These are phyloP conservation scores for Anableps anableps DNA, from an alignment of 2,797 vertebrate species.

Conservation along the genomic window DNA sequence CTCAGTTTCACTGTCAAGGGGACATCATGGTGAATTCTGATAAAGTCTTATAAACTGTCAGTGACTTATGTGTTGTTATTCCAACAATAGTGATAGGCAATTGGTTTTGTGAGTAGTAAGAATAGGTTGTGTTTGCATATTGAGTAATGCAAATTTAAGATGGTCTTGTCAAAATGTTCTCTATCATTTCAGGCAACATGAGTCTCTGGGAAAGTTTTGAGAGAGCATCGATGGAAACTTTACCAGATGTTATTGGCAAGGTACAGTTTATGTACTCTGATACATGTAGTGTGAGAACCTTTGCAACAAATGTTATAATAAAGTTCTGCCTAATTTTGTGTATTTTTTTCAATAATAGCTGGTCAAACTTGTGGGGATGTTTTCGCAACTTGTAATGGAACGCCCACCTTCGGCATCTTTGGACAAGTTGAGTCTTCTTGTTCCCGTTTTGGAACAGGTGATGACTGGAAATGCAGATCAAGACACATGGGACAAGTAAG, in stretches of 20 bases:
- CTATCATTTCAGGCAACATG: constrained; percentile 67
- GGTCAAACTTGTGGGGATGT: constrained; percentile 34
- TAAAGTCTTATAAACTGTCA: constrained; percentile 35
- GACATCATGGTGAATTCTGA: constrained; percentile 33
- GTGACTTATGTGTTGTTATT: not conserved
- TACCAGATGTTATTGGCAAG: constrained; percentile 58
- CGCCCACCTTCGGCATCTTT: constrained; percentile 32
- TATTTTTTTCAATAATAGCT: constrained; percentile 4
- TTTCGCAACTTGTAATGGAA: constrained; percentile 57
- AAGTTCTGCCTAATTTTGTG: not conserved
- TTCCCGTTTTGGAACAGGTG: constrained; percentile 66
- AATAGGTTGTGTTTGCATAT: not conserved
- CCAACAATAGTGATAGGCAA: not conserved
- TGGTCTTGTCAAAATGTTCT: constrained; percentile 7
- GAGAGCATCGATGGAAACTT: constrained; percentile 43
- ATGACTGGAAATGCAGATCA: constrained; percentile 63
- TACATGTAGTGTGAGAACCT: not conserved
- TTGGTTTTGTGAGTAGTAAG: not conserved
- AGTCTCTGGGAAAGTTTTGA: constrained; percentile 63
- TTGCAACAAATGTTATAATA: not conserved
- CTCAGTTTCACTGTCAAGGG: constrained; percentile 29
- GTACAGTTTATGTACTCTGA: constrained; percentile 49
- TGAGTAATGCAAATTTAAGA: not conserved
- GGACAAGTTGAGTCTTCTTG: constrained; percentile 49
- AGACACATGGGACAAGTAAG: constrained; percentile 76